phyloP scores from a whole-genome alignment of 2,888 invertebrate species.

The Mimas tiliae region DNA sequence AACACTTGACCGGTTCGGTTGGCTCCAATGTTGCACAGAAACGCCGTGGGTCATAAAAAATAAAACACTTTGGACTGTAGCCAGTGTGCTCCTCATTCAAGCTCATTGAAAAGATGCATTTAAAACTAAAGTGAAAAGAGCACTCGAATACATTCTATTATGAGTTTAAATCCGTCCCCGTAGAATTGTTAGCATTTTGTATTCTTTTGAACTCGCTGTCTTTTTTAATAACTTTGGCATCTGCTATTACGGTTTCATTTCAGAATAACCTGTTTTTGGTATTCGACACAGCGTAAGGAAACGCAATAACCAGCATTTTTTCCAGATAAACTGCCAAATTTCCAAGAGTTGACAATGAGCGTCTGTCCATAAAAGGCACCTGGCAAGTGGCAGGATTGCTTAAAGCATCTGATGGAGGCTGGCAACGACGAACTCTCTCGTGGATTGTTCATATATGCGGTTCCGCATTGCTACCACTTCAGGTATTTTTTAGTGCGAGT shows the following conservation, averaged over 20 bases:
- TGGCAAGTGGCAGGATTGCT: not conserved
- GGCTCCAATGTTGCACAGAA: constrained; percentile 60
- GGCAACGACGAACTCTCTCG: not conserved
- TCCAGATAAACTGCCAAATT: not conserved
- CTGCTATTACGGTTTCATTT: not conserved
- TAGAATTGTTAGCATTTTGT: constrained; percentile 10
- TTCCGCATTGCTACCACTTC: constrained; percentile 65
- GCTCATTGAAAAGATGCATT: constrained; percentile 76
- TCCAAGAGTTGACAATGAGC: not conserved
- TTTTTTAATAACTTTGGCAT: not conserved
- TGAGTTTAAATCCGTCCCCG: constrained; percentile 33
- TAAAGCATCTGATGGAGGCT: constrained; percentile 1
- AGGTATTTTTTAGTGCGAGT: constrained; percentile 55
- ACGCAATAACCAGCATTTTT: not conserved
- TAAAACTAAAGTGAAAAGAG: constrained; percentile 62
- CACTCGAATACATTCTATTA: constrained; percentile 67
- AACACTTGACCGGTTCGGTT: constrained; percentile 68
- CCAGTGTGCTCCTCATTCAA: constrained; percentile 67
- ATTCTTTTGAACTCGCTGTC: not conserved
- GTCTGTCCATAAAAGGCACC: constrained; percentile 9
- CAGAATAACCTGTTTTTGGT: not conserved
- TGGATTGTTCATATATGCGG: constrained; percentile 51
- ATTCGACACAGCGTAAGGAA: not conserved
- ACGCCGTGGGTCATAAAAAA: constrained; percentile 71
- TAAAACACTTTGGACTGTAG: constrained; percentile 76